Base-by-base conservation (phyloP, 2,888 invertebrate species). In the Lasioglossum malachurum region DNA sequence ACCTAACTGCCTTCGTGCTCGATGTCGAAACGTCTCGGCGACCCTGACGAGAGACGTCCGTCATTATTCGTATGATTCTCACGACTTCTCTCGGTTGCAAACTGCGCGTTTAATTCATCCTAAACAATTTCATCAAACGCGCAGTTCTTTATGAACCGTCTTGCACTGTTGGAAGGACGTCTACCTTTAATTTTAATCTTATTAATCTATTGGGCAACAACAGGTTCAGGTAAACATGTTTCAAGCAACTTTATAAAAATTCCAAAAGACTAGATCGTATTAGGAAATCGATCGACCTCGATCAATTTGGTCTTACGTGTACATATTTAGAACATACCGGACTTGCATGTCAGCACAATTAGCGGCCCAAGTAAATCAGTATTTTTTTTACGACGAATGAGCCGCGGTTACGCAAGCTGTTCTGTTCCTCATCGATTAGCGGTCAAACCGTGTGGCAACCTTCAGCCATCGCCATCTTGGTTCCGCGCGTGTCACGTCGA, bases 301-400 rank as follows among this genome's bases (percentile, higher is more conserved):
- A 80, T 84, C 88, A 71, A 87, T 60, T 82, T 73, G n/a, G 31
- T 31, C 19, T 49, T 2, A 8, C 19, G 19, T 23, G 23, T 23
- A 23, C 19, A 80, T 76, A 64, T 19, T 60, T 78, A 27, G 49
- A 60, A 38, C 53, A n/a, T 53, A 41, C 69, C 71, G 57, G 12
- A 53, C 77, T 77, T 35, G 69, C 72, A 60, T 78, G 53, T 71
- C 81, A 74, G 73, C 75, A 82, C 80, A 89, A 88, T 90, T 82
- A 87, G 64, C 82, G 41, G 53, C 78, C 46, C 31, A 82, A 75
- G 82, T 73, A 89, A 90, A 90, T 90, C 76, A 87, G 74, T 46
- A 4, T 46, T 23, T 53, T 53, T 85, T 82, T 84, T 75, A 71
- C 81, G 82, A 82, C 80, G 27, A 75, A 73, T 41, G 80, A 81